Evolutionary conservation across 35 echinoderm and acorn worm species (phyloP), one percentile per base, ranked within the genome.

Genomic region (Holothuria glaberrima): DNA sequence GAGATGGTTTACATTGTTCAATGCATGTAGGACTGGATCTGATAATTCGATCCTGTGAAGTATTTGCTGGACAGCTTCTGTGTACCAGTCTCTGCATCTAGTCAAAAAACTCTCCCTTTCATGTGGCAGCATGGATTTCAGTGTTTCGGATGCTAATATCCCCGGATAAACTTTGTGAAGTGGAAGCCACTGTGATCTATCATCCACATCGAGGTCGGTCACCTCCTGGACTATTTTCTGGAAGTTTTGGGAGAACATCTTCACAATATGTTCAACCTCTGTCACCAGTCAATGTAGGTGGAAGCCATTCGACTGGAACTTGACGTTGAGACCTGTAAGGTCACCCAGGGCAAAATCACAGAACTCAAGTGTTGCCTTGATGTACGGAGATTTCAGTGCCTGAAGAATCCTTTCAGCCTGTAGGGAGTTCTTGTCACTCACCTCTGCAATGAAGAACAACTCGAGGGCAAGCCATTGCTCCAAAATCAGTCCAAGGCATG

Each of bases 311-410:
- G 88, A 89, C 26, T 89, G 71, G 22, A 89, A 75, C 73, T 77
- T 89, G 4, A 56, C 26, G 32, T 89, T 89, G 6, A 89, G 71
- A 38, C 48, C 56, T 24, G 88, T 77, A 21, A 89, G 71, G 21
- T 89, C 88, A 28, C 44, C 69, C 25, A 89, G 71, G 52, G 58
- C 67, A 25, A 75, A 89, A 48, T 89, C 67, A 3, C 29, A 73
- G 30, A 89, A 89, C 67, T 89, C 65, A 45, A 89, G 58, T 38
- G 86, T 89, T 71, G 86, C 86, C 35, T 88, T 88, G 14, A 88
- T 31, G 65, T 69, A 73, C 26, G 54, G 66, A 7, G 41, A 73
- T 89, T 85, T 85, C 81, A 85, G 54, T 61, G 81, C 81, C 30
- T 85, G 81, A 16, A 85, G 50, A 61, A 85, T 85, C 54, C 81